Evolutionary conservation across 2,888 invertebrate genomes (phyloP).

Genomic region (Caenorhabditis drosophilae): DNA sequence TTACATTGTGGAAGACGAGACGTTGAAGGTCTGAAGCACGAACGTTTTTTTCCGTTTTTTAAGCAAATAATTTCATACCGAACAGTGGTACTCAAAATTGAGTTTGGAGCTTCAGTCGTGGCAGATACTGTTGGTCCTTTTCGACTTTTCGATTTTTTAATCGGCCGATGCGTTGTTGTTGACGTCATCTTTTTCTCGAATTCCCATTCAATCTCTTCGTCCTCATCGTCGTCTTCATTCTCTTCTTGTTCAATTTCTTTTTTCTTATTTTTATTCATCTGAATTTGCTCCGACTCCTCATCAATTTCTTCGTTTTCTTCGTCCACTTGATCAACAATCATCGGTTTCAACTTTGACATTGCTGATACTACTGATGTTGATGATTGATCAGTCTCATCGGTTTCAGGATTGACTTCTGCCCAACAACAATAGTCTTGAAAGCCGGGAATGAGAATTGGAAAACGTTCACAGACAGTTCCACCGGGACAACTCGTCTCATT

Average conservation of each 20-base stretch:
- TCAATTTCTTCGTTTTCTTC: slow-evolving; percentile 28
- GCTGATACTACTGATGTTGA: slow-evolving; percentile 9
- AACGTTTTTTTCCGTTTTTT: background rate
- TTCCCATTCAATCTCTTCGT: slow-evolving; percentile 42
- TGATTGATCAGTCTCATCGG: too few species aligned
- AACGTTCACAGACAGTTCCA: slow-evolving; percentile 58
- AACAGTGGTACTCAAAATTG: slow-evolving; percentile 24
- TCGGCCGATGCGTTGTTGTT: slow-evolving; percentile 32
- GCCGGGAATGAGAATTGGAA: slow-evolving; percentile 51
- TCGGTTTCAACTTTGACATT: slow-evolving; percentile 35
- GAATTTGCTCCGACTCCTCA: too few species aligned
- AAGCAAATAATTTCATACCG: slow-evolving; percentile 6
- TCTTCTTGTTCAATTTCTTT: too few species aligned
- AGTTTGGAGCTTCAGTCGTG: slow-evolving; percentile 33
- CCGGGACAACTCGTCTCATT: slow-evolving; percentile 59
- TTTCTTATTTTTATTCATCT: too few species aligned
- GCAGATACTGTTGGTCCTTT: slow-evolving; percentile 26
- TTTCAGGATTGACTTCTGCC: slow-evolving; percentile 41
- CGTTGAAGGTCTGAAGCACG: slow-evolving; percentile 37
- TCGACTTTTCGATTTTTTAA: slow-evolving; percentile 28
- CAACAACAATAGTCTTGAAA: slow-evolving; percentile 52
- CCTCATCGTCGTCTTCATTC: slow-evolving; percentile 12
- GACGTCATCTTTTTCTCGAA: too few species aligned
- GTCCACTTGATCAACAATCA: slow-evolving; percentile 29
- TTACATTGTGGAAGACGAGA: slow-evolving; percentile 51